Evolutionary conservation across 2,888 invertebrate species (phyloP).

Genomic region (Papilio elwesi): DNA sequence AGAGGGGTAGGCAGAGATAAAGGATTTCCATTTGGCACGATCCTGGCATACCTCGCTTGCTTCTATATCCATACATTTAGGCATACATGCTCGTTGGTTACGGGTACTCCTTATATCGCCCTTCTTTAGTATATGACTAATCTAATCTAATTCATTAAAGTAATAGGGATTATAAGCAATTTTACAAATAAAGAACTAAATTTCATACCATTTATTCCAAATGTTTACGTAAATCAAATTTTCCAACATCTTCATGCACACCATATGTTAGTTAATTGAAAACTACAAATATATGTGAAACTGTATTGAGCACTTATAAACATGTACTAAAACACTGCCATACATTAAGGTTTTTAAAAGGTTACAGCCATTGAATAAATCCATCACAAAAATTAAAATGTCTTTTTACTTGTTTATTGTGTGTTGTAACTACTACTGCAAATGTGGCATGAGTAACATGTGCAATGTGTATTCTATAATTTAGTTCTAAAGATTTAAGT

Average conservation of each 20-base stretch:
- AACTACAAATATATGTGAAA: too few relatives aligned
- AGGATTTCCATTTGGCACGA: too few relatives aligned
- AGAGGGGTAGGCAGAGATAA: too few relatives aligned
- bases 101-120: too few relatives aligned
- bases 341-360: conserved; percentile 47
- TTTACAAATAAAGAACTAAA: neutral
- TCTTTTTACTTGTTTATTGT: conserved; percentile 47
- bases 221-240: neutral
- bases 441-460: conserved; percentile 45
- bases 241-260: neutral
- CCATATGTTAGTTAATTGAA: neutral
- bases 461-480: conserved; percentile 68
- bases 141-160: too few relatives aligned
- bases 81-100: too few relatives aligned
- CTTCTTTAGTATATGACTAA: too few relatives aligned
- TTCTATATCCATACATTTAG: too few relatives aligned
- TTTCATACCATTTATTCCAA: conserved; percentile 3
- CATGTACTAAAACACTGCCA: conserved; percentile 40
- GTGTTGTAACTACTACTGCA: conserved; percentile 52
- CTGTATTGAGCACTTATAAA: conserved; percentile 2
- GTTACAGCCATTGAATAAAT: conserved; percentile 44
- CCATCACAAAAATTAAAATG: conserved; percentile 51
- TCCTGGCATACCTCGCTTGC: too few relatives aligned
- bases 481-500: conserved; percentile 56
- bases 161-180: neutral